A percentile compares a stretch with the other conserved stretches of the same genome.
These are phyloP conservation scores for Erpornis zantholeuca DNA, from an alignment of 2,113 vertebrate species.

Conservation along the genomic window DNA sequence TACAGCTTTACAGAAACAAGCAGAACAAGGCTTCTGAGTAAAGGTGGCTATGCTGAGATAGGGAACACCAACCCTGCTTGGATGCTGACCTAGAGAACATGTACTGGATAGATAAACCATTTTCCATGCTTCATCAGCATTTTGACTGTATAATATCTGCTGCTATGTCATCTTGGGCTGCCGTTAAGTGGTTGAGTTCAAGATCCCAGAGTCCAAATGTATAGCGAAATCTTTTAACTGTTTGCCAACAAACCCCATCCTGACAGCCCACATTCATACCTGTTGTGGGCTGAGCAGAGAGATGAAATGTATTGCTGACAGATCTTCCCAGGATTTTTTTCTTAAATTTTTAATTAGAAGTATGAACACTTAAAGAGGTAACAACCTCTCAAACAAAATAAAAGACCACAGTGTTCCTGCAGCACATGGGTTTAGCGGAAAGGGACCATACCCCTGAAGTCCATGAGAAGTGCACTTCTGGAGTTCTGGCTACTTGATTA, in stretches of 20 bases:
- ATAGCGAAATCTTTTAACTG: not conserved
- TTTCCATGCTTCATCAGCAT: not conserved
- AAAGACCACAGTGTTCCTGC: not conserved
- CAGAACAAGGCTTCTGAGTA: not conserved
- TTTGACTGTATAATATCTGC: not conserved
- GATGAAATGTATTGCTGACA: not conserved
- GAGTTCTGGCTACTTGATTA: not conserved
- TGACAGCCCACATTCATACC: not conserved
- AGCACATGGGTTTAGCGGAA: not conserved
- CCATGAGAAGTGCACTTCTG: not conserved
- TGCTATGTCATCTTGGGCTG: not conserved
- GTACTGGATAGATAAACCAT: not conserved
- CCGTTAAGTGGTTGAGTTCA: not conserved
- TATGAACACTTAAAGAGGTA: not conserved
- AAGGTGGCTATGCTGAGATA: not conserved
- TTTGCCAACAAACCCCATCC: not conserved
- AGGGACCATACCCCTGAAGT: not conserved
- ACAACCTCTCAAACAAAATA: not conserved
- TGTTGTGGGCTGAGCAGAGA: not conserved
- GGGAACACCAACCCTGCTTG: not conserved
- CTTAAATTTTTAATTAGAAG: not conserved
- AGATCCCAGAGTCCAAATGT: not conserved
- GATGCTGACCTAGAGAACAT: not conserved
- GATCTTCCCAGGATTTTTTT: not conserved
- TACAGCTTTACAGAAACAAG: not conserved